A percentile compares a stretch with the other conserved stretches of the same genome.
Conservation (phyloP, 2,797 vertebrate species). For the Neosilurus mollespiculum region DNA sequence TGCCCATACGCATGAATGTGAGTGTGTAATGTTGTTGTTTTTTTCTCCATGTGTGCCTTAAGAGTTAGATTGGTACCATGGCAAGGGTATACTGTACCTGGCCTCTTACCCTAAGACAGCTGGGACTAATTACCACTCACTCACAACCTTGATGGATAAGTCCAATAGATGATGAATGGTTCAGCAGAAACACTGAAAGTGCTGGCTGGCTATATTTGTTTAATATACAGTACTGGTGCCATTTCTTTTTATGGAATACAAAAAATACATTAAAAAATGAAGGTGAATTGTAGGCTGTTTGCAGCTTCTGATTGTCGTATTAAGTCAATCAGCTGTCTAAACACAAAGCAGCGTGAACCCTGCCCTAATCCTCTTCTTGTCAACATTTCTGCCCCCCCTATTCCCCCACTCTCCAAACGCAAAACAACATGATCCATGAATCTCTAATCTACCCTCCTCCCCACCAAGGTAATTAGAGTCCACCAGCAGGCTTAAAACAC, state of each 20-base stretch:
- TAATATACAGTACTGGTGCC: background rate
- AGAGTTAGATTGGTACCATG: too few relatives aligned
- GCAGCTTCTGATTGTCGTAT: background rate
- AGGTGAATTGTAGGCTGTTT: background rate
- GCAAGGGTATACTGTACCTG: too few relatives aligned
- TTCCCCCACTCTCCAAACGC: constrained; percentile 41
- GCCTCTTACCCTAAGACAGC: too few relatives aligned
- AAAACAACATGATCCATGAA: constrained; percentile 68
- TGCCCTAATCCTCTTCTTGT: constrained; percentile 8
- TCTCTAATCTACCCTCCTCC: constrained; percentile 46
- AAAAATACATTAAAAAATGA: background rate
- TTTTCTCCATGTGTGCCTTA: too few relatives aligned
- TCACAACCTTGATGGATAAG: too few relatives aligned
- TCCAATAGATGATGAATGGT: too few relatives aligned
- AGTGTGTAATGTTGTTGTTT: too few relatives aligned
- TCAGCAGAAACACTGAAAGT: too few relatives aligned
- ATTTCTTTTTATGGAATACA: background rate
- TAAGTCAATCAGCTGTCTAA: constrained; percentile 16
- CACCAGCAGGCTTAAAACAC: constrained; percentile 51
- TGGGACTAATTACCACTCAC: too few relatives aligned
- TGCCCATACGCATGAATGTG: too few relatives aligned
- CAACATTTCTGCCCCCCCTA: constrained; percentile 16
- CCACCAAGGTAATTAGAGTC: constrained; percentile 62
- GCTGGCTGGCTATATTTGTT: background rate
- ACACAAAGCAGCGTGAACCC: background rate